Evolutionary conservation across 2,797 vertebrate genomes (phyloP).

Genomic region (Chelon labrosus): DNA sequence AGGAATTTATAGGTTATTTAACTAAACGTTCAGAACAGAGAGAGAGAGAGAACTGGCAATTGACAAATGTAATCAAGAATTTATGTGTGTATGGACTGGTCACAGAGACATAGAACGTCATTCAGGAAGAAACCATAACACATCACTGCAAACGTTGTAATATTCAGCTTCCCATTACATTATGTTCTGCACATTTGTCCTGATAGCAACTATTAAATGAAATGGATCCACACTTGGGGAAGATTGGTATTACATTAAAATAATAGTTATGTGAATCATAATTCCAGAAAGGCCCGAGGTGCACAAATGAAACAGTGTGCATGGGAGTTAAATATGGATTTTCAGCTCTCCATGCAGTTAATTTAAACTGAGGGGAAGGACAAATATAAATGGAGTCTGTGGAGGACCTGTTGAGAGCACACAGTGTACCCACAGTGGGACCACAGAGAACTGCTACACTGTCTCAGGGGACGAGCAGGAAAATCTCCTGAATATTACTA

Average conservation of each 20-base stretch:
- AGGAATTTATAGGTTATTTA: conserved; percentile 1
- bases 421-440: background rate
- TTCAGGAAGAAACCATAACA: conserved; percentile 17
- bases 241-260: conserved; percentile 47
- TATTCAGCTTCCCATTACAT: conserved; percentile 26
- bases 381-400: conserved; percentile 14
- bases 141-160: conserved; percentile 38
- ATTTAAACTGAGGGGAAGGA: conserved; percentile 34
- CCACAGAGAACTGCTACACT: background rate
- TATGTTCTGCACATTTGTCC: conserved; percentile 27
- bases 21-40: conserved; percentile 2
- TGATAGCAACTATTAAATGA: conserved; percentile 29
- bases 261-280: conserved; percentile 43
- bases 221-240: conserved; percentile 38
- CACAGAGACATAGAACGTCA: conserved; percentile 11
- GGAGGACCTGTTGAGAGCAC: conserved; percentile 4
- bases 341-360: conserved; percentile 16
- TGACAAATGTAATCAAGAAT: background rate
- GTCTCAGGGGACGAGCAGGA: background rate
- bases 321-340: conserved; percentile 40
- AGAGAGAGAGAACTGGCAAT: background rate
- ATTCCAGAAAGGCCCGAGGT: conserved; percentile 21
- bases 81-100: background rate
- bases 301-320: conserved; percentile 29
- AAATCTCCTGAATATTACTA: background rate